Evolutionary conservation across 2,113 vertebrate genomes (phyloP), one percentile per base, ranked within the genome.

Genomic region (Pyxicephalus adspersus): DNA sequence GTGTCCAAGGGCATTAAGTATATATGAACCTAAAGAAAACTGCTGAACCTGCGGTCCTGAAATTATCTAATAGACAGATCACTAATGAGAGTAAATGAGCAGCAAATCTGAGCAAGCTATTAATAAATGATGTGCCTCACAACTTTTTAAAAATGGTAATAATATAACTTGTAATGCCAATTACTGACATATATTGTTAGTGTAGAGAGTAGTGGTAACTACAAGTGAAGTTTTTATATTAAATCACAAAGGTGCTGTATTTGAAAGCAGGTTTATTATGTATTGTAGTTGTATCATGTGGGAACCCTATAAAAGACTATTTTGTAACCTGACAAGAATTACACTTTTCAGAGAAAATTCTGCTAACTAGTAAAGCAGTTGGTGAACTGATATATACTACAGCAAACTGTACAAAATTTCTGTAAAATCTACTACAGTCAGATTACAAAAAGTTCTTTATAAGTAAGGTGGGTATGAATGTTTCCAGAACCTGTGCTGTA

Each of bases 1-100:
- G 25, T 80, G 57, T 61, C 66, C 67, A 80, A 71, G 77, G 77
- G 66, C 77, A 80, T 71, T 71, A 80, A 22, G 55, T 80, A 58
- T 63, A 71, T 71, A 60, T 72, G 55, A 80, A 63, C 23, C 25
- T 51, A n/a, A n/a, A 50, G 2, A 80, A 80, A 77, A 77, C 38
- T 52, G 74, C 58, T 77, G 38, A 77, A 65, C 25, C 61, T 71
- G 55, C 77, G 61, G 16, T 76, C 74, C 51, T 77, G 26, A 17
- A 15, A 20, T 63, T 61, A 51, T 76, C 57, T 63, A 77, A 29
- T 55, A 65, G 63, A 77, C 63, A 54, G 63, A 77, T 25, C 76
- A 65, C 76, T 65, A 77, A 77, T 65, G 76, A 66, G 76, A 29
- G 76, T 31, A 77, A 77, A 65, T 77, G 63, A 66, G 55, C 65